Base-by-base conservation (phyloP, 2,888 invertebrate species). In the Luffia ferchaultella region DNA sequence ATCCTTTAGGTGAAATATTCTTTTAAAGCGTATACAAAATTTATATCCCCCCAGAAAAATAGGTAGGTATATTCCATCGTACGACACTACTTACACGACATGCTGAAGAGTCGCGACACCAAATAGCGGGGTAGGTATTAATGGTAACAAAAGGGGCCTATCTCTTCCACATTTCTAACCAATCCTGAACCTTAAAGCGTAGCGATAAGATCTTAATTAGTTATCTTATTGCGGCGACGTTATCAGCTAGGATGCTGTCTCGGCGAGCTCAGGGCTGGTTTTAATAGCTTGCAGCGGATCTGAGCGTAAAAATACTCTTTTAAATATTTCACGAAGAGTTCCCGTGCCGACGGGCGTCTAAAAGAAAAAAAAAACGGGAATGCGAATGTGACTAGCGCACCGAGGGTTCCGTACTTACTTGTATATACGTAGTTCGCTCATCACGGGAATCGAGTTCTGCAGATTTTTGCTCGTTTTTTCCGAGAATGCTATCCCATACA, bases 251-350 rank as follows among this genome's bases (percentile, higher is more conserved):
- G 62, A 53, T 58, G 58, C 59, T 66, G 71, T 73, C 74, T 70
- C 73, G 73, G 73, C 30, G 66, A 68, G 71, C 77, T 73, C 78
- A 80, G 78, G 73, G 79, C 74, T 77, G 78, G 73, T 76, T 79
- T 73, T 80, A 83, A 82, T 80, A 82, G 80, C 79, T 77, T 76
- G 76, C 78, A 77, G 74, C 76, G 72, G 70, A 77, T 78, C 73
- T 67, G 63, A 64, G 76, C 72, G 77, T 77, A 73, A 79, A 79
- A 79, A 77, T 79, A 73, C 66, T 76, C 74, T 76, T 75, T 76
- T 78, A 73, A 79, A 79, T 78, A 77, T 80, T 80, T 73, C 74
- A 78, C 71, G 72, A 72, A 67, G 70, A 68, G 64, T 62, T 42
- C 20, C 20, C 20, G 20, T 16, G 19, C 18, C 9, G 12, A 30